phyloP scores from a whole-genome alignment of 2,797 vertebrate species.

The Mus minutoides region DNA sequence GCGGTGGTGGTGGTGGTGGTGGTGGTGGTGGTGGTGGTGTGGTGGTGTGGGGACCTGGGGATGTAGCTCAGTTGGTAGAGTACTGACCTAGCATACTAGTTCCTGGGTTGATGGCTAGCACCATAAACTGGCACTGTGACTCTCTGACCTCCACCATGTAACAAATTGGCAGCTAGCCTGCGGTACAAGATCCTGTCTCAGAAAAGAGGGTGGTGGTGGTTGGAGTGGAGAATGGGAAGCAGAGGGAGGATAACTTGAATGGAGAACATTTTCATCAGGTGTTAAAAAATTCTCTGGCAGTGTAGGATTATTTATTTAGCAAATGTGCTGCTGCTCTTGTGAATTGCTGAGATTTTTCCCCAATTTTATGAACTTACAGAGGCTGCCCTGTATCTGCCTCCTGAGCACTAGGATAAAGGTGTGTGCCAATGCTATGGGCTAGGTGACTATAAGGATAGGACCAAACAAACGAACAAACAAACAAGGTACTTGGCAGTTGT shows the following conservation, averaged over 20 bases:
- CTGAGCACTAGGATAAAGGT: background rate
- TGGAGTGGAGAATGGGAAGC: background rate
- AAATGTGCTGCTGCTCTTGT: background rate
- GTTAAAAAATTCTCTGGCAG: background rate
- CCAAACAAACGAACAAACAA: background rate
- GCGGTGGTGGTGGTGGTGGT: too few relatives aligned
- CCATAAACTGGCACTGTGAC: background rate
- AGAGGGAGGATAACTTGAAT: background rate
- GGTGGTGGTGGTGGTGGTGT: too few relatives aligned
- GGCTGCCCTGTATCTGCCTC: background rate
- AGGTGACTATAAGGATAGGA: constrained; percentile 32
- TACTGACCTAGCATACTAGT: background rate
- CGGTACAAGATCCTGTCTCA: background rate
- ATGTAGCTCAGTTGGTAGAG: background rate
- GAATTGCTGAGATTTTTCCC: constrained; percentile 27
- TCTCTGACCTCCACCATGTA: background rate
- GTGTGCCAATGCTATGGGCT: too few relatives aligned
- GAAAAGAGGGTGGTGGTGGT: too few relatives aligned
- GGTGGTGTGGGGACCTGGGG: too few relatives aligned
- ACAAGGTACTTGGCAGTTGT: background rate
- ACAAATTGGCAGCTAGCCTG: too few relatives aligned
- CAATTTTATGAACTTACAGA: background rate
- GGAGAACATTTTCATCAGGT: constrained; percentile 31
- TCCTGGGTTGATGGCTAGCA: background rate
- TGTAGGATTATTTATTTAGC: background rate